phyloP scores from a whole-genome alignment of 2,888 invertebrate genomes.

The Spicauda simplicius region DNA sequence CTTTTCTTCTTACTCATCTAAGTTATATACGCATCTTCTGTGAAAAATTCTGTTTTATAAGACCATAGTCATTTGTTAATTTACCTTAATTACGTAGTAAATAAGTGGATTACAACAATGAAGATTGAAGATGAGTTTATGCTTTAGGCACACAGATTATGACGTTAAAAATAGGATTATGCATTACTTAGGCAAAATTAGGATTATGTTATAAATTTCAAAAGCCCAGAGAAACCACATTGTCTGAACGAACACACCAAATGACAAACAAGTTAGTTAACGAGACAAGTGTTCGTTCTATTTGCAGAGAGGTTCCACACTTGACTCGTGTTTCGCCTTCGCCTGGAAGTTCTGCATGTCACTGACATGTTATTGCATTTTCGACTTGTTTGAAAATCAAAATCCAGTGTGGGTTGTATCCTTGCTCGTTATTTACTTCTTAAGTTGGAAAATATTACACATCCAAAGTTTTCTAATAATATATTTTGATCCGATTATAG shows the following conservation, averaged over 20 bases:
- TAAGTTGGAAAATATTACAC: background rate
- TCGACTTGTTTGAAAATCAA: background rate
- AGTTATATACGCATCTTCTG: too few relatives aligned
- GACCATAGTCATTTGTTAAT: too few relatives aligned
- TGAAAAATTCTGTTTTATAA: too few relatives aligned
- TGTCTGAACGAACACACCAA: constrained; percentile 17
- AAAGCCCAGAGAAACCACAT: background rate
- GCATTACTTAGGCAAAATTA: background rate
- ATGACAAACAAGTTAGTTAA: constrained; percentile 65
- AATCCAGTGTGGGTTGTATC: background rate
- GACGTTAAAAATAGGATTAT: background rate
- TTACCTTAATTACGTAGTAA: too few relatives aligned
- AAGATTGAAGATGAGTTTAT: too few relatives aligned
- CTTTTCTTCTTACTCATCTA: too few relatives aligned
- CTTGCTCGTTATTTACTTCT: background rate
- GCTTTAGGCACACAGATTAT: background rate
- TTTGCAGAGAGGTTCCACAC: background rate
- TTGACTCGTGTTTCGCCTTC: constrained; percentile 6
- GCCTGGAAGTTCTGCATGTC: background rate
- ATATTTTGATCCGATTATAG: background rate
- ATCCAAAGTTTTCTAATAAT: background rate
- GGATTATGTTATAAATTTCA: background rate
- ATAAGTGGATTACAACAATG: too few relatives aligned
- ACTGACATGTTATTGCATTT: constrained; percentile 3
- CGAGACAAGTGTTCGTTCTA: constrained; percentile 35